Percentiles rank a stretch among this genome's conserved stretches.
These are phyloP conservation scores for Phylloscopus trochiloides DNA, from an alignment of 2,113 vertebrate species.

Conservation along the genomic window DNA sequence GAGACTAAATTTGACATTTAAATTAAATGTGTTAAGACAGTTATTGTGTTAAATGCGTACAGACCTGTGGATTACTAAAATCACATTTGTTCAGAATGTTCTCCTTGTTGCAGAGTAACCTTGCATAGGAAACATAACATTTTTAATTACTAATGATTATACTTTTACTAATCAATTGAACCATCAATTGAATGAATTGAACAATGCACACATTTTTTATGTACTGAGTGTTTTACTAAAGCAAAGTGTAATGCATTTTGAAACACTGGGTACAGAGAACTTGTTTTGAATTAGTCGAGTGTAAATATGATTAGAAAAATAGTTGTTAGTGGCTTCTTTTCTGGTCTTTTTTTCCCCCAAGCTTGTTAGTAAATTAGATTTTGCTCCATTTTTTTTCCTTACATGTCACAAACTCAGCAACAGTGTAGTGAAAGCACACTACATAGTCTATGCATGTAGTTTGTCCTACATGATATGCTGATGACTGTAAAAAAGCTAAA, in stretches of 20 bases:
- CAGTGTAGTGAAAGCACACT: neutral
- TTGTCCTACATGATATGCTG: neutral
- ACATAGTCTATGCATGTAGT: neutral
- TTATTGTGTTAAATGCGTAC: neutral
- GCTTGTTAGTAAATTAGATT: neutral
- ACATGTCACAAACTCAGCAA: neutral
- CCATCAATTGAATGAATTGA: neutral
- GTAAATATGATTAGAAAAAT: neutral
- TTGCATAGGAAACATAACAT: neutral
- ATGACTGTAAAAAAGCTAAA: neutral
- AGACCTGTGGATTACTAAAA: constrained; percentile 16
- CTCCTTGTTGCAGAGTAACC: neutral
- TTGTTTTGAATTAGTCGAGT: neutral
- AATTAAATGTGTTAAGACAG: constrained; percentile 10
- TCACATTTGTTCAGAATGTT: neutral
- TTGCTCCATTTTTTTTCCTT: neutral
- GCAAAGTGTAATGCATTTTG: neutral
- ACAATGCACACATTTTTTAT: neutral
- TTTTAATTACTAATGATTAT: neutral
- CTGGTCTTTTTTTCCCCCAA: accelerated
- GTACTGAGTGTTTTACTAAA: neutral
- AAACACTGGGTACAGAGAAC: neutral
- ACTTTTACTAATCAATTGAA: neutral
- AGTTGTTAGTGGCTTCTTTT: neutral
- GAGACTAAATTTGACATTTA: neutral